Evolutionary conservation across 1,140 invertebrate species (phyloP), one percentile per base, ranked within the genome.

Genomic region (Argopecten irradians): DNA sequence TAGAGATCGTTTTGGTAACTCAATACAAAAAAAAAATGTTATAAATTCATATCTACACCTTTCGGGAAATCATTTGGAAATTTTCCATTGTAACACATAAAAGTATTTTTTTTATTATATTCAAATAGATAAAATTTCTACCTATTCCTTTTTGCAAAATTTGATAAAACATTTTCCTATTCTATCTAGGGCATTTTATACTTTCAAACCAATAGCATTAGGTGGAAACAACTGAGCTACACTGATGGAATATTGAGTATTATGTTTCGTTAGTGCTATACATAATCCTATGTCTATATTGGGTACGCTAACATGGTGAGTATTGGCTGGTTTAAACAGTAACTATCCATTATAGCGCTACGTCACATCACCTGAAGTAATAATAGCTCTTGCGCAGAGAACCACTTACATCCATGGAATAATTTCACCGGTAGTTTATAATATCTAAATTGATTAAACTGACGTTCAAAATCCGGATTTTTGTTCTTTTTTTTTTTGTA

Each of bases 191-290:
- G 14, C 5, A 71, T 28, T n/a, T 71, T 2, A 46, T 19, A 46
- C 43, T 11, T 71, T 28, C 55, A 71, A 71, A n/a, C 55, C 22
- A 71, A 71, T 71, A 28, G 28, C 36, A 39, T 8, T 39, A 71
- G n/a, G 55, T 5, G 22, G n/a, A 28, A 71, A n/a, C 5, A 0
- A 71, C n/a, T 11, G 1, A 71, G 55, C 55, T 7, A n/a, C n/a
- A 71, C 22, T 71, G 55, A 71, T n/a, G 55, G 55, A 71, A n/a
- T 71, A 71, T 71, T 28, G 55, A 71, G 55, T 71, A 71, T 71
- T 71, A 71, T 28, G 28, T 28, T 71, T 28, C 55, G 28, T 71
- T 71, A 71, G n/a, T 71, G 55, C 55, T 71, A 71, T 71, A 71
- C 22, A 71, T 16, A 22, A 71, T 71, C 55, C 55, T 71, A 71